Evolutionary conservation across 2,113 vertebrate species (phyloP).

Genomic region (Helogale parvula): DNA sequence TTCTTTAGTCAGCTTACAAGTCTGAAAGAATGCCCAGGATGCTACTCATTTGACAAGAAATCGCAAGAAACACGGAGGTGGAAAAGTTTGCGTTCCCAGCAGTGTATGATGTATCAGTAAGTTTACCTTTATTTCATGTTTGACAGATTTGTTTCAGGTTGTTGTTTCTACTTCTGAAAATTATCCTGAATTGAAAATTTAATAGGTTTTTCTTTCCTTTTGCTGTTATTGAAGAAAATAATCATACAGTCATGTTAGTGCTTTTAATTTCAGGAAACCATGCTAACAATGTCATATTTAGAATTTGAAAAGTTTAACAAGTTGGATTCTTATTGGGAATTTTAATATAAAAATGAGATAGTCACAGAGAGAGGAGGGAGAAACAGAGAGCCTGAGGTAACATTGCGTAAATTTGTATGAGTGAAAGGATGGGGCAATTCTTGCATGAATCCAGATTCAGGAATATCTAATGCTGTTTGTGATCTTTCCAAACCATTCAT

Average conservation of each 20-base stretch:
- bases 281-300: slow-evolving; percentile 29
- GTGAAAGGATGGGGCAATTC: background rate
- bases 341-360: background rate
- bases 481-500: background rate
- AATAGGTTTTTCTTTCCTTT: background rate
- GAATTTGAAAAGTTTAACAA: background rate
- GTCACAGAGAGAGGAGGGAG: background rate
- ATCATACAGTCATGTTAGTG: background rate
- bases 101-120: slow-evolving; percentile 73
- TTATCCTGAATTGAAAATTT: slow-evolving; percentile 8
- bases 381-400: background rate
- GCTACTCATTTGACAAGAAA: slow-evolving; percentile 51
- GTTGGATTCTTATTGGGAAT: background rate
- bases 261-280: slow-evolving; percentile 27
- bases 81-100: background rate
- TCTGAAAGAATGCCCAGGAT: slow-evolving; percentile 49
- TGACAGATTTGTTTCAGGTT: slow-evolving; percentile 13
- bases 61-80: slow-evolving; percentile 28
- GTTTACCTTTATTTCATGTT: slow-evolving; percentile 61
- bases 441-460: background rate
- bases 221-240: slow-evolving; percentile 6
- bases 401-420: background rate
- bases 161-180: background rate
- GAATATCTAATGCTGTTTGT: background rate
- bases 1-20: slow-evolving; percentile 50